Evolutionary conservation across 2,797 vertebrate genomes (phyloP).

Genomic region (Tolypeutes matacus): DNA sequence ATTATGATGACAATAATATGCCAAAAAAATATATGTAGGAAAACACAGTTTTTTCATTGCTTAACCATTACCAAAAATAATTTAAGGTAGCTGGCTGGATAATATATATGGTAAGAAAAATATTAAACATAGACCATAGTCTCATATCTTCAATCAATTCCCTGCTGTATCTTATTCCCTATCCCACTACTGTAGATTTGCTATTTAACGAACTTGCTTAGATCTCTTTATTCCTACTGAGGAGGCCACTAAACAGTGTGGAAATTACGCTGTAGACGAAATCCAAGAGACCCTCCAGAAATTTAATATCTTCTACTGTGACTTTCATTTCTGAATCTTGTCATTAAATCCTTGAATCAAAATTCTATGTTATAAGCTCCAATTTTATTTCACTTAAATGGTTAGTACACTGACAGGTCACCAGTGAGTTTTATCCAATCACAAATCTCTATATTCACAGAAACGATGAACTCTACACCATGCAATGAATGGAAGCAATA

Average conservation of each 20-base stretch:
- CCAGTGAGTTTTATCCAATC: neutral
- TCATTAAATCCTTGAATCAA: conserved; percentile 44
- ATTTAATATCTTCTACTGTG: conserved; percentile 81
- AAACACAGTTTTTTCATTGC: neutral
- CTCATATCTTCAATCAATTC: neutral
- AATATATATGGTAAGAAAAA: conserved; percentile 17
- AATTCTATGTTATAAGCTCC: conserved; percentile 15
- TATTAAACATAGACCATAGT: neutral
- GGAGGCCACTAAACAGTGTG: conserved; percentile 81
- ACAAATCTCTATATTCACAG: neutral
- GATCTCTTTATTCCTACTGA: conserved; percentile 79
- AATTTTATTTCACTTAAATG: conserved; percentile 45
- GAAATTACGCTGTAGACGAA: conserved; percentile 85
- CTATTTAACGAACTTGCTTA: conserved; percentile 74
- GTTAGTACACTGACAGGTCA: neutral
- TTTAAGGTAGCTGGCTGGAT: neutral
- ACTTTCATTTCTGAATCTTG: conserved; percentile 41
- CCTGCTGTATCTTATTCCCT: neutral
- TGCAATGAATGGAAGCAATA: neutral
- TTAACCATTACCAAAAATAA: conserved; percentile 32
- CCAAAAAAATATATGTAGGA: neutral
- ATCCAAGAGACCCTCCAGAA: conserved; percentile 85
- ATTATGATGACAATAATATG: neutral
- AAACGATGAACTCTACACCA: neutral
- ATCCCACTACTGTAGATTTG: neutral